Base-by-base conservation (phyloP, 1,140 invertebrate genomes). In the Drosophila pandora region DNA sequence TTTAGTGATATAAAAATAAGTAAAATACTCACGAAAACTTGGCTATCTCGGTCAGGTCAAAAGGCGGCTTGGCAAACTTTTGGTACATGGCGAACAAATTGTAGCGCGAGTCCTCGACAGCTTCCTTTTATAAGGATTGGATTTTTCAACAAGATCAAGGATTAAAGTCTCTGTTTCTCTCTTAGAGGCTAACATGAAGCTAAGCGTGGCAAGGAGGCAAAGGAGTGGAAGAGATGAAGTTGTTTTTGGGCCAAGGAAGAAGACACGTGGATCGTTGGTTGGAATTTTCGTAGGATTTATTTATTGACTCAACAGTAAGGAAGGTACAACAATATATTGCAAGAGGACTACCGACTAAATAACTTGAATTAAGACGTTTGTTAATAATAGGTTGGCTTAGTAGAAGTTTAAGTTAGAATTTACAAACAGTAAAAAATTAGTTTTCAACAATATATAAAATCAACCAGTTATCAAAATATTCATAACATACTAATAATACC, bases 61-160 rank as follows among this genome's bases (percentile, higher is more conserved):
- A 92, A 1, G 90, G 90, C 59, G 89, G 89, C 73, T 90, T 90
- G 48, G 90, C 87, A 30, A 92, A 90, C 77, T 92, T 92, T 60
- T 92, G 88, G 69, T 92, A 92, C 81, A 92, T 91, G 56, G 90
- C 82, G 59, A 92, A 91, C 5, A 92, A 74, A 80, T 92, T 92
- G 56, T 91, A 89, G 25, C 91, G 85, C 10, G 85, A 87, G 57
- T 92, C 91, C 74, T 92, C 91, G 13, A 87, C 74, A 22, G 75
- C 67, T 49, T 92, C 91, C 90, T 92, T 90, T 64, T 57, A 41
- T 60, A 7, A 22, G 43, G 21, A 47, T 47, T 34, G 56, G 52
- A 32, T 70, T 57, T 57, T 59, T 56, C 53, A 81, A 57, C 71
- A 55, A 79, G 32, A 62, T 78, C 45, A 32, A 52, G 65, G 37